These are phyloP conservation scores for Sarcophaga caerulescens DNA, from an alignment of 2,888 invertebrate genomes.

Conservation along the genomic window DNA sequence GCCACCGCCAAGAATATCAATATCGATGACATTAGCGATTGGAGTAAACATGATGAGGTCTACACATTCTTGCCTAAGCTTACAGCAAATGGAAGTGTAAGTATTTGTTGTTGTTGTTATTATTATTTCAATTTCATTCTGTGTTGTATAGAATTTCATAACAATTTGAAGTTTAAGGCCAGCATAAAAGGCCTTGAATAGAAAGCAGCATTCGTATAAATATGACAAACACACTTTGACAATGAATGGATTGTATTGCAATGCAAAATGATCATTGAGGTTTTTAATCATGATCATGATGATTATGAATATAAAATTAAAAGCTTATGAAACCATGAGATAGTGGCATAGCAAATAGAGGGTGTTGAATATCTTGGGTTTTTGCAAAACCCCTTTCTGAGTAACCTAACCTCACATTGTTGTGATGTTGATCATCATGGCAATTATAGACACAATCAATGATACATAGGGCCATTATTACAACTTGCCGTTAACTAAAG, in stretches of 20 bases:
- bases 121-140: not conserved
- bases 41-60: slow-evolving; percentile 70
- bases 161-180: slow-evolving; percentile 53
- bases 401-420: no score
- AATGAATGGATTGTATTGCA: slow-evolving; percentile 2
- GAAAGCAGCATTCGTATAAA: slow-evolving; percentile 6
- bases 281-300: no score
- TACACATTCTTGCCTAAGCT: slow-evolving; percentile 77
- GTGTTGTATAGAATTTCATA: slow-evolving; percentile 27
- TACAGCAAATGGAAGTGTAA: slow-evolving; percentile 49
- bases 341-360: no score
- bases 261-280: no score
- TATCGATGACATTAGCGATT: slow-evolving; percentile 72
- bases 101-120: slow-evolving; percentile 22
- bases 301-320: no score
- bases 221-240: slow-evolving; percentile 48
- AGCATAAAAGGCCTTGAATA: slow-evolving; percentile 5
- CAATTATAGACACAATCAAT: no score
- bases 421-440: no score
- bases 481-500: no score
- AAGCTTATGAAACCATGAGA: no score
- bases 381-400: no score
- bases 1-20: slow-evolving; percentile 64
- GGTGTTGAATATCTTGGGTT: no score
- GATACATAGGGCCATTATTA: no score